phyloP scores from a whole-genome alignment of 2,113 vertebrate genomes.

The Dasyurus viverrinus region DNA sequence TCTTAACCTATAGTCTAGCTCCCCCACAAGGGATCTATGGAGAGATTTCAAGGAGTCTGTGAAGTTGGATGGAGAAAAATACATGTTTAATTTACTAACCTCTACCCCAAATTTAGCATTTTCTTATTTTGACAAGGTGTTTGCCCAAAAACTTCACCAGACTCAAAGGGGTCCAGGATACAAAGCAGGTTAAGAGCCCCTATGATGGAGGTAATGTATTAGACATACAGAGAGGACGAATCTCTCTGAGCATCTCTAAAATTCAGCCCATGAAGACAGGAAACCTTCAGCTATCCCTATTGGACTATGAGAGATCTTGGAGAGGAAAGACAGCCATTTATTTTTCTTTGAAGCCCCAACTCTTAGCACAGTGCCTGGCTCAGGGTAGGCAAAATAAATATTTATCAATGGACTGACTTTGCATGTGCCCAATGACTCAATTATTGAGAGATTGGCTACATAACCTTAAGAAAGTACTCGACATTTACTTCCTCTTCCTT shows the following conservation, averaged over 20 bases:
- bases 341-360: not conserved
- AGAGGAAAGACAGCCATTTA: not conserved
- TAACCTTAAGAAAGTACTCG: not conserved
- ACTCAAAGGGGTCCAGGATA: not conserved
- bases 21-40: not conserved
- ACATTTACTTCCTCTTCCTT: not conserved
- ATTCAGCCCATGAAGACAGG: not conserved
- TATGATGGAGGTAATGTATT: not conserved
- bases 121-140: not conserved
- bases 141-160: not conserved
- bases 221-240: not conserved
- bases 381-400: not conserved
- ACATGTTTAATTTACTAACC: not conserved
- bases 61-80: not conserved
- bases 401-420: not conserved
- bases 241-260: not conserved
- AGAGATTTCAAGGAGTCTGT: not conserved
- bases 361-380: not conserved
- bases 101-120: not conserved
- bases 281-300: not conserved
- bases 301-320: not conserved
- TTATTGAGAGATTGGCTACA: not conserved
- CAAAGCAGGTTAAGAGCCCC: not conserved
- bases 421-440: not conserved
- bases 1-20: not conserved